Base-by-base conservation (phyloP, 2,888 invertebrate species). In the Oscheius sp. region DNA sequence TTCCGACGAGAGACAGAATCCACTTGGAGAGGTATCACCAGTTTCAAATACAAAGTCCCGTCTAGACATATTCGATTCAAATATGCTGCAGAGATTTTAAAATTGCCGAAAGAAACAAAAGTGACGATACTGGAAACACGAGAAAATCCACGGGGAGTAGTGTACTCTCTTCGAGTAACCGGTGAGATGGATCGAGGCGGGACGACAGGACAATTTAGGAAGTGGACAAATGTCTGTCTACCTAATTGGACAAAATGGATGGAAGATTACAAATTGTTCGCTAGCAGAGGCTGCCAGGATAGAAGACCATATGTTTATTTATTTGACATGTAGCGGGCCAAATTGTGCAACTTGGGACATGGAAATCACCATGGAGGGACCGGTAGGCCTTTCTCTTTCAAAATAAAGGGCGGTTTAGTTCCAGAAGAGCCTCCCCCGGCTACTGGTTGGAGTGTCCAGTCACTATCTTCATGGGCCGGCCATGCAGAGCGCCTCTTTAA, bases 161-260 rank as follows among this genome's bases (percentile, higher is more conserved):
- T 25, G 29, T 66, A 66, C 25, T 66, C 66, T 7, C 27, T 69
- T 18, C 35, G 27, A 52, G 27, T 66, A 2, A 27, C 29, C 16
- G 66, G 46, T 43, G 21, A 35, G 35, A 35, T 9, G 3, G 18
- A 2, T 2, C 2, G 5, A 12, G 35, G 1, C 16, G 2, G 23
- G 43, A 46, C 45, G 9, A 35, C 3, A 35, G 9, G 35, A 9
- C 35, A 35, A 72, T 76, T 23, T 29, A 78, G 82, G 83, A 46
- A 81, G 79, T 63, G 79, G 77, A 23, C 84, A 84, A 66, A 79
- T 81, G 2, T 76, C 76, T 1, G 80, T 72, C 5, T 79, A 78
- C 35, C 23, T 79, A 23, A 73, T 78, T n/a, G 78, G 80, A 9
- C 76, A 81, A 58, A n/a, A 68, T 2, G 70, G 69, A 1, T 77